phyloP scores from a whole-genome alignment of 2,797 vertebrate species.

The Sternarchorhynchus goeldii region DNA sequence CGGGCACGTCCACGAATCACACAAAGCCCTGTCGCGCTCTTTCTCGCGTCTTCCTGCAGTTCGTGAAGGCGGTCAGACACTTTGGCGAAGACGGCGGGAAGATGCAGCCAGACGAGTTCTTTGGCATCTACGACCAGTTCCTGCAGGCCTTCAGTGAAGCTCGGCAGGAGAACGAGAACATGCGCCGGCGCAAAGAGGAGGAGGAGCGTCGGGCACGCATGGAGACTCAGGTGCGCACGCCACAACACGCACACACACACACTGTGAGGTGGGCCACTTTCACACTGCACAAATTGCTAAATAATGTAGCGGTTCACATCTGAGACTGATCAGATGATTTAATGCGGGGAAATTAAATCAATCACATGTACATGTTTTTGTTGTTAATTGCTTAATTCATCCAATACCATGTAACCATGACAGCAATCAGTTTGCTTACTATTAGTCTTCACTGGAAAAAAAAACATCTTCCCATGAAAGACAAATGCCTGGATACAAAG shows the following conservation, averaged over 20 bases:
- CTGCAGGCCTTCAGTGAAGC: constrained; percentile 92
- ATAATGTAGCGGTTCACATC: neutral
- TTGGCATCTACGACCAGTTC: constrained; percentile 98
- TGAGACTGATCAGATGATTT: neutral
- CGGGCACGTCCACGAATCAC: neutral
- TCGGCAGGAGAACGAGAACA: constrained; percentile 97
- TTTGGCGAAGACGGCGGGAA: constrained; percentile 91
- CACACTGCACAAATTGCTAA: neutral
- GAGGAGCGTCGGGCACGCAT: constrained; percentile 92
- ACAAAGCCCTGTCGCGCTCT: neutral
- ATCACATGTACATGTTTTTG: neutral
- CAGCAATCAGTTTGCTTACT: neutral
- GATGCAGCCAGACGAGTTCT: constrained; percentile 98
- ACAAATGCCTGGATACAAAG: neutral
- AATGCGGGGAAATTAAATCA: neutral
- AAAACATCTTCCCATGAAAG: neutral
- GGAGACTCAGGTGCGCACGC: constrained; percentile 88
- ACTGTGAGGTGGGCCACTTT: neutral
- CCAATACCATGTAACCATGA: neutral
- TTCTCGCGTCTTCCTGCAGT: constrained; percentile 71
- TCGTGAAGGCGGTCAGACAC: constrained; percentile 89
- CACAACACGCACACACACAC: neutral
- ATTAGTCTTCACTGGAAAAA: constrained; percentile 8
- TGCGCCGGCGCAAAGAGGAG: constrained; percentile 92
- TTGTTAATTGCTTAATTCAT: neutral